Conservation (phyloP, 2,888 invertebrate genomes). For the Digitonthophagus gazella region DNA sequence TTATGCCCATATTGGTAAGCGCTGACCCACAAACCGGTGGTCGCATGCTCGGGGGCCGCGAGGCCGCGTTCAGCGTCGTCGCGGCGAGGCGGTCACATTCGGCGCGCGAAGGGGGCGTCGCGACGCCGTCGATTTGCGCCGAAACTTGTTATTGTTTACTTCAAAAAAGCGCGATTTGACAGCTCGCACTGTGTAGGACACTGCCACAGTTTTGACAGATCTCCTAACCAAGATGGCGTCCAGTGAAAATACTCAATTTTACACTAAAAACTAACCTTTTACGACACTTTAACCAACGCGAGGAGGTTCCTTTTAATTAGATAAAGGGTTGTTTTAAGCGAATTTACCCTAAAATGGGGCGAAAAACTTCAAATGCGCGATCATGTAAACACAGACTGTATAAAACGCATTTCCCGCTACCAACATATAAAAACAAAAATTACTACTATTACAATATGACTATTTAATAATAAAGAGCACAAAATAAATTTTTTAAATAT, state of each 20-base stretch:
- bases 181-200: slow-evolving; percentile 38
- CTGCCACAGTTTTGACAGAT: slow-evolving; percentile 42
- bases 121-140: slow-evolving; percentile 2
- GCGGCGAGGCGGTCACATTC: background rate
- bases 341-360: background rate
- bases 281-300: background rate
- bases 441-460: background rate
- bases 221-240: slow-evolving; percentile 44
- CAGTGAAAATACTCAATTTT: slow-evolving; percentile 7
- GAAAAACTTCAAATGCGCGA: slow-evolving; percentile 8
- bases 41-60: slow-evolving; percentile 18
- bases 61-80: slow-evolving; percentile 10
- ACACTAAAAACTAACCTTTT: background rate
- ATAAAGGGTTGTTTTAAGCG: background rate
- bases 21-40: slow-evolving; percentile 45
- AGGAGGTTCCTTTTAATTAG: background rate
- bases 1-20: slow-evolving; percentile 47
- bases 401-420: background rate
- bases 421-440: background rate
- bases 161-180: slow-evolving; percentile 44
- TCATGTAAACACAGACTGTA: background rate
- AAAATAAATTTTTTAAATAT: background rate
- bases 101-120: background rate
- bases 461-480: background rate
- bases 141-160: slow-evolving; percentile 46